These are phyloP conservation scores for Calameuta filiformis DNA, from an alignment of 2,888 invertebrate genomes.

Conservation along the genomic window DNA sequence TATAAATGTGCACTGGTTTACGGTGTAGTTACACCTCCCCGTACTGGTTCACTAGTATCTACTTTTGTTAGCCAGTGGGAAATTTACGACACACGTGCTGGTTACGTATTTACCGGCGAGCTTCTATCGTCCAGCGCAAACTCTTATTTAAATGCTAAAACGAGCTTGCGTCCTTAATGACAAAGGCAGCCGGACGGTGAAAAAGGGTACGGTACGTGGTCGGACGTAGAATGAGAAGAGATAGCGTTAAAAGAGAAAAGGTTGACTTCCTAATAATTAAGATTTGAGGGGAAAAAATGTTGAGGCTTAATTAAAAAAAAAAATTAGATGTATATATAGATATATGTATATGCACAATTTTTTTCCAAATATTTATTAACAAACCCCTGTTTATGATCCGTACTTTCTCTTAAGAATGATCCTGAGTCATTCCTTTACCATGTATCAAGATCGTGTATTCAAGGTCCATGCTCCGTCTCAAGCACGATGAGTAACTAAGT, in stretches of 20 bases:
- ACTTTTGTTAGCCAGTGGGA: neutral
- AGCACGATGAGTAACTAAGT: too few species aligned
- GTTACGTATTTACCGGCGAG: neutral
- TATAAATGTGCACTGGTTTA: neutral
- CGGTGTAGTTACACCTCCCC: neutral
- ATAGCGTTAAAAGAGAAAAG: neutral
- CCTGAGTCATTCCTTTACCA: too few species aligned
- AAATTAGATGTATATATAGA: too few species aligned
- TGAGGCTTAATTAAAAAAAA: neutral
- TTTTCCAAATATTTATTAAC: too few species aligned
- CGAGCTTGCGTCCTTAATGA: constrained; percentile 1
- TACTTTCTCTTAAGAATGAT: too few species aligned
- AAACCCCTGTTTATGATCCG: too few species aligned
- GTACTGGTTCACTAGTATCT: neutral
- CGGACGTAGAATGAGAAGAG: neutral
- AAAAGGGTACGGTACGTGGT: neutral
- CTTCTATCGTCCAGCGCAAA: neutral
- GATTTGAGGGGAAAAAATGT: neutral
- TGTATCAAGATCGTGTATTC: too few species aligned
- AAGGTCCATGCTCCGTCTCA: too few species aligned
- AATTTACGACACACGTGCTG: neutral
- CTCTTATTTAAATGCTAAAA: constrained; percentile 21
- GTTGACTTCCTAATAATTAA: neutral
- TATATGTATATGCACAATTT: too few species aligned
- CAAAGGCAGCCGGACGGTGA: neutral